A percentile compares a stretch with the other conserved stretches of the same genome.
phyloP scores from a whole-genome alignment of 2,888 invertebrate genomes.

The Spisula solida region DNA sequence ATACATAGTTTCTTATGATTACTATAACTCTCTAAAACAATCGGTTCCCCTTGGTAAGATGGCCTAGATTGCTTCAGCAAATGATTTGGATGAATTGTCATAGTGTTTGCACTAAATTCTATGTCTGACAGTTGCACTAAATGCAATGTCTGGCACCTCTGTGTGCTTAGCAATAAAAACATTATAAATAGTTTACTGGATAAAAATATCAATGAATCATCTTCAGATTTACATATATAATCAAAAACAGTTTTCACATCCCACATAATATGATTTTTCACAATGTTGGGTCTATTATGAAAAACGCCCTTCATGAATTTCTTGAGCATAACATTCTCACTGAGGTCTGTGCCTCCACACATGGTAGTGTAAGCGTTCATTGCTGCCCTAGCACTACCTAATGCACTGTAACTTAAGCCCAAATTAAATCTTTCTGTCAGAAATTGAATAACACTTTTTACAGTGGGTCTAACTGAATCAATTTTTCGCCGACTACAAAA shows the following conservation, averaged over 20 bases:
- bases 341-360: not conserved
- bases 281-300: not conserved
- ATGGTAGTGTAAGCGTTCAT: not conserved
- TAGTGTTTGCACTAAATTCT: not conserved
- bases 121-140: not conserved
- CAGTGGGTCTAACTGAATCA: not conserved
- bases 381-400: not conserved
- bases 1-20: conserved; percentile 3
- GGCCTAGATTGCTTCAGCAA: conserved; percentile 19
- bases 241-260: not conserved
- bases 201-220: not conserved
- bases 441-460: not conserved
- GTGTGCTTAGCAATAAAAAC: not conserved
- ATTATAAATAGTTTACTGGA: not conserved
- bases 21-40: not conserved
- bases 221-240: not conserved
- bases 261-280: not conserved
- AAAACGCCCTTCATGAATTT: not conserved
- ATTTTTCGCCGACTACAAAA: not conserved
- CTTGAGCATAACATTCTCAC: not conserved
- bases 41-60: not conserved
- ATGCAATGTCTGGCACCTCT: conserved; percentile 23
- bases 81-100: not conserved
- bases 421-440: not conserved
- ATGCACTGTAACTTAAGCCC: not conserved